Evolutionary conservation across 1,140 invertebrate species (phyloP), one percentile per base, ranked within the genome.

Genomic region (Drosophila takahashii): DNA sequence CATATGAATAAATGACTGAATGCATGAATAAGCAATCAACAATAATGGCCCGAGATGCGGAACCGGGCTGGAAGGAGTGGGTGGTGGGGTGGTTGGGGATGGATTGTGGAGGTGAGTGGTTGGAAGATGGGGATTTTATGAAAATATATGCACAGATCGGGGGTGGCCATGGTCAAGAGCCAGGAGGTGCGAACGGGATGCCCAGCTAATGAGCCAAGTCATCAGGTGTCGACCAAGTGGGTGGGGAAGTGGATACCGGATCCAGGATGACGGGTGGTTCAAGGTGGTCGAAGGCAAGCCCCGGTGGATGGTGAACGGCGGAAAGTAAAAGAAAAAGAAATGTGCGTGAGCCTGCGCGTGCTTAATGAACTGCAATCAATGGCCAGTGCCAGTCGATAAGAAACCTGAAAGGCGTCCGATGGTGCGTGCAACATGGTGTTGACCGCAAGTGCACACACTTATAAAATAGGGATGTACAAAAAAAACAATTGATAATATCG

Each of bases 301-400:
- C 39, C 27, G 10, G 36, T 36, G 29, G 39, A 52, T 39, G 47
- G 52, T 29, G 29, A 44, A 9, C 8, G 53, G 45, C 27, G 53
- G 53, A 37, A 53, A 34, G 37, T 42, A 18, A 48, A 56, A 45
- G 57, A 15, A 39, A 44, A 45, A 22, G 50, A 56, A 50, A 48
- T 77, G 67, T 80, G 77, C 69, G 62, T 77, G 81, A 66, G 57
- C 44, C 67, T 32, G 81, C 47, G 84, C 83, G 72, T 87, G 83
- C 79, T 89, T 89, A 87, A 87, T 86, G 83, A 86, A 83, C 83
- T 89, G 84, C 83, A 87, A 87, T 87, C 83, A 87, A 89, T 83
- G 83, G 76, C 51, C 62, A 41, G 48, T 52, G 71, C 36, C 76
- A 77, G 83, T 89, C 79, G 83, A 89, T 89, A 87, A 83, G 84